These are phyloP conservation scores for Thyatira batis DNA, from an alignment of 2,888 invertebrate species.

Conservation along the genomic window DNA sequence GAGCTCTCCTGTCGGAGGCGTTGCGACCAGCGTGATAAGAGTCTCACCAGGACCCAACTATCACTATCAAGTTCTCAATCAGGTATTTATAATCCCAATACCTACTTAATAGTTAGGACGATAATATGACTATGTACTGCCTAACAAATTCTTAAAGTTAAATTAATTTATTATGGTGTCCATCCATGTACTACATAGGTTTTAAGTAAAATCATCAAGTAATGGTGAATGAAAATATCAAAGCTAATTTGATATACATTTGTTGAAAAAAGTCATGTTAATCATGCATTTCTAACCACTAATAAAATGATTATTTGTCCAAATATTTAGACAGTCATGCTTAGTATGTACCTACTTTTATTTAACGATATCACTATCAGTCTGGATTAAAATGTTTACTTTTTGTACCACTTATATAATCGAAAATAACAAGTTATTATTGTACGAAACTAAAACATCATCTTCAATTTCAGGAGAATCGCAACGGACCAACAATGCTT, in stretches of 20 bases:
- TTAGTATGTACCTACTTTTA: no score
- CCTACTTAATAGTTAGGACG: no score
- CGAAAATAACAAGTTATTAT: no score
- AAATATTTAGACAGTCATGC: neutral
- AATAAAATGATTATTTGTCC: neutral
- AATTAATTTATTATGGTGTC: no score
- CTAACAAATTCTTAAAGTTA: no score
- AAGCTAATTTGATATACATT: no score
- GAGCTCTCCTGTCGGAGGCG: slow-evolving; percentile 77
- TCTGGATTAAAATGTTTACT: neutral
- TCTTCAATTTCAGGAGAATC: slow-evolving; percentile 57
- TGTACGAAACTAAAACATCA: neutral
- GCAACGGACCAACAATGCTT: slow-evolving; percentile 63
- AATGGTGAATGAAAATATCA: no score
- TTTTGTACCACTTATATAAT: no score
- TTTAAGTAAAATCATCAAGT: no score
- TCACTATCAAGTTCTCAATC: slow-evolving; percentile 66
- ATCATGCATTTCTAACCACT: neutral
- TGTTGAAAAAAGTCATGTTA: neutral
- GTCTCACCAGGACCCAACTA: slow-evolving; percentile 88
- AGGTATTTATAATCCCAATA: no score
- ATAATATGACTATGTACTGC: no score
- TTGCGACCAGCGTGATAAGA: slow-evolving; percentile 91
- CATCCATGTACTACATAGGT: no score
- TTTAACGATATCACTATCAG: neutral